These are phyloP conservation scores for Myotis davidii DNA, from an alignment of 2,113 vertebrate genomes.

Conservation along the genomic window DNA sequence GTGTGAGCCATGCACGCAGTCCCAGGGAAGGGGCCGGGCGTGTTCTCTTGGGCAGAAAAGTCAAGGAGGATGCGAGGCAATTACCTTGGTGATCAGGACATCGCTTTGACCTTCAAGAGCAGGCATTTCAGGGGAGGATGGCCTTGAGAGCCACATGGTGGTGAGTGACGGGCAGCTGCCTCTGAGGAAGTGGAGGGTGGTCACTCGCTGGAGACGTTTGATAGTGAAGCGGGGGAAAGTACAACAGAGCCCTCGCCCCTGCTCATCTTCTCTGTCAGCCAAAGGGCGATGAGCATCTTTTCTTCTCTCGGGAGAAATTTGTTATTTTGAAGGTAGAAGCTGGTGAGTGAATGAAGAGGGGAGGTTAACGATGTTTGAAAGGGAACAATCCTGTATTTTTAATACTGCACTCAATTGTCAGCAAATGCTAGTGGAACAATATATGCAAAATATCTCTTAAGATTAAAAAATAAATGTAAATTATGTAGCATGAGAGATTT, in stretches of 20 bases:
- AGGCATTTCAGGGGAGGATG: neutral
- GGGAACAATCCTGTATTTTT: neutral
- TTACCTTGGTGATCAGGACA: neutral
- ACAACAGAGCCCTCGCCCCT: too few relatives aligned
- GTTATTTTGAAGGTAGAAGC: neutral
- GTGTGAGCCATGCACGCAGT: neutral
- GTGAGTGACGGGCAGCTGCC: neutral
- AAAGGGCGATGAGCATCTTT: neutral
- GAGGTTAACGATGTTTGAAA: neutral
- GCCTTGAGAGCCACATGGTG: neutral
- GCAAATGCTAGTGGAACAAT: too few relatives aligned
- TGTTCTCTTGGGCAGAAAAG: conserved; percentile 9
- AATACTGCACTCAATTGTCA: too few relatives aligned
- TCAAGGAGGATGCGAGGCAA: neutral
- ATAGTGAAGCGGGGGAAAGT: neutral
- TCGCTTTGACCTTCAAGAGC: neutral
- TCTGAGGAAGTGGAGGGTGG: neutral
- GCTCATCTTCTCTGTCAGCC: too few relatives aligned
- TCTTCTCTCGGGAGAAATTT: neutral
- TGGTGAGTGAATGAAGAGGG: neutral
- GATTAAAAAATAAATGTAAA: too few relatives aligned
- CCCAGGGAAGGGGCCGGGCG: neutral
- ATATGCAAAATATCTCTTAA: too few relatives aligned
- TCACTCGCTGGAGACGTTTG: neutral
- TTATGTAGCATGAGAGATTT: too few relatives aligned